phyloP scores from a whole-genome alignment of 2,797 vertebrate genomes.

The Galagoides demidoff region DNA sequence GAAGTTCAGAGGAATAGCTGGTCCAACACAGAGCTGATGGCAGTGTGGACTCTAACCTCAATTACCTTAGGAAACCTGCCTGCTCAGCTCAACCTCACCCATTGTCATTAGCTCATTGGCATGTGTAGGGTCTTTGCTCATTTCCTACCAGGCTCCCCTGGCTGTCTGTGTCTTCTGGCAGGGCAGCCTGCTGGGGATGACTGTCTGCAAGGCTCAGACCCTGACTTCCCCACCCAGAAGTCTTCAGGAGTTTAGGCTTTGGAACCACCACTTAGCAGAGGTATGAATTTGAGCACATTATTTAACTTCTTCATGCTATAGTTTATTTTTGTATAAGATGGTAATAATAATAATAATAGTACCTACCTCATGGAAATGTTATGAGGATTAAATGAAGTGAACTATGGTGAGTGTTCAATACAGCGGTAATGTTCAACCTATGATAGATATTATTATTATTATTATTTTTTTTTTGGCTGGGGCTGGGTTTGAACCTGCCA shows the following conservation, averaged over 20 bases:
- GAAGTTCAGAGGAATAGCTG: background rate
- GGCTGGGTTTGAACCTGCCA: too few relatives aligned
- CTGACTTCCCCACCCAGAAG: background rate
- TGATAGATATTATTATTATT: background rate
- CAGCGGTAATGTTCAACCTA: background rate
- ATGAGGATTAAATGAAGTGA: background rate
- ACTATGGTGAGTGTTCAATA: background rate
- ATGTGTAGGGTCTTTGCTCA: background rate
- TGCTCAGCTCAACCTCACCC: background rate
- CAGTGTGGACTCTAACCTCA: background rate
- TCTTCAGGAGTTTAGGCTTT: background rate
- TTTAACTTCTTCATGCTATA: background rate
- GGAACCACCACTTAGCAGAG: background rate
- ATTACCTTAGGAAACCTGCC: background rate
- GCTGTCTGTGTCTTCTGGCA: background rate
- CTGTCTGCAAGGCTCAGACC: background rate
- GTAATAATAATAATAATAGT: background rate
- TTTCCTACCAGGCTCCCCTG: background rate
- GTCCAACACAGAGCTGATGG: background rate
- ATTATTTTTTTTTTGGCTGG: too few relatives aligned
- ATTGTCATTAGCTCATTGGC: background rate
- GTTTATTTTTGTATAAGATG: conserved; percentile 14
- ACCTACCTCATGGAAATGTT: background rate
- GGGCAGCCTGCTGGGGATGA: background rate
- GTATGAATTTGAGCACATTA: background rate